These are phyloP conservation scores for Sycophaga agraensis DNA, from an alignment of 1,140 invertebrate species.

Conservation along the genomic window DNA sequence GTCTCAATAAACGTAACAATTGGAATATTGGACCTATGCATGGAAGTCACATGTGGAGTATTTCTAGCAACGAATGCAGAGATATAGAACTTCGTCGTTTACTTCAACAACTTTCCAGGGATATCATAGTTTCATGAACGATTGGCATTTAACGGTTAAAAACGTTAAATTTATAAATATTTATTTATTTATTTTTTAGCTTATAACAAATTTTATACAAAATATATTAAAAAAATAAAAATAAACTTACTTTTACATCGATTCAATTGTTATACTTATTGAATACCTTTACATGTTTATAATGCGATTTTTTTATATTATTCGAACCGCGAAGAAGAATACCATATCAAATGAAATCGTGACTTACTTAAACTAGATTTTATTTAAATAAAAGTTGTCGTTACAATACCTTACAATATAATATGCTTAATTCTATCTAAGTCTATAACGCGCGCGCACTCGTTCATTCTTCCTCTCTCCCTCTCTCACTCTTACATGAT, in stretches of 20 bases:
- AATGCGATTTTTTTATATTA: too few relatives aligned
- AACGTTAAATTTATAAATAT: not conserved
- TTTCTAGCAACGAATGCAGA: slow-evolving; percentile 12
- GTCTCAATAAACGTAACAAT: slow-evolving; percentile 10
- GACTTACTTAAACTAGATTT: too few relatives aligned
- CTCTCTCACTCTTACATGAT: too few relatives aligned
- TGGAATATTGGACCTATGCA: not conserved
- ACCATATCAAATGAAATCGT: too few relatives aligned
- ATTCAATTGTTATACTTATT: too few relatives aligned
- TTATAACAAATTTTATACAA: slow-evolving; percentile 12
- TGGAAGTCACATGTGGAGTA: slow-evolving; percentile 8
- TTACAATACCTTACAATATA: not conserved
- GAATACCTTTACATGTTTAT: too few relatives aligned
- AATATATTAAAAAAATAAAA: not conserved
- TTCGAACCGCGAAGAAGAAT: too few relatives aligned
- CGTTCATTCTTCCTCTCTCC: too few relatives aligned
- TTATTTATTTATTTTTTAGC: not conserved
- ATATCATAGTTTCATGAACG: not conserved
- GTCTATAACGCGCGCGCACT: too few relatives aligned
- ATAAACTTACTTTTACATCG: not conserved
- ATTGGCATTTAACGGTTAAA: not conserved
- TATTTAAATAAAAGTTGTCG: too few relatives aligned
- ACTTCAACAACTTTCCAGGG: slow-evolving; percentile 1
- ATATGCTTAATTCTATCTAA: too few relatives aligned
- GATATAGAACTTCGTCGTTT: slow-evolving; percentile 9